Base-by-base conservation (phyloP, 2,888 invertebrate species). In the Cataglyphis cursor region DNA sequence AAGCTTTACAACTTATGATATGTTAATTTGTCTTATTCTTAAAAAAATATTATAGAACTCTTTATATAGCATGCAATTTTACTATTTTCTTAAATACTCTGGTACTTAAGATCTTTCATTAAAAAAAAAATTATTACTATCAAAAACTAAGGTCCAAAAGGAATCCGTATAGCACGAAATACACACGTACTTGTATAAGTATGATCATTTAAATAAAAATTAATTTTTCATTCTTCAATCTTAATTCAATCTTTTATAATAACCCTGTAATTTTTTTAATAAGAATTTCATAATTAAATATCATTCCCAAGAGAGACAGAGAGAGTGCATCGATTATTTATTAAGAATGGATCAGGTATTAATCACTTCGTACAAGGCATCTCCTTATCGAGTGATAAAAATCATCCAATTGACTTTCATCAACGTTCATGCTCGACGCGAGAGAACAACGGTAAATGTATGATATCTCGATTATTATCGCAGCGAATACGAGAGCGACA, bases 391-490 rank as follows among this genome's bases (percentile, higher is more conserved):
- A 12, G 28, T 41, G 24, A 35, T 12, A 35, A 41, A n/a, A 54
- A 21, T 66, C 44, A 21, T 41, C 18, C 73, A 31, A 21, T 66
- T 24, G 38, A 48, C 5, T 41, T 72, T 24, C 15, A 35, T 59
- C 35, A n/a, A 18, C 15, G 35, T 44, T 9, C 18, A 18, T 72
- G 15, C 54, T 41, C 41, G 10, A 54, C 28, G 41, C 21, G 12
- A 72, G n/a, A 18, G 31, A 48, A 44, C 44, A 35, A 21, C 31
- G 21, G 24, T 72, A 59, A 70, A 59, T 57, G 70, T 24, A 12
- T 10, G 78, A 44, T 72, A 73, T 48, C 41, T 80, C 59, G 73
- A 73, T 80, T 80, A 80, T 80, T 78, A 80, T 80, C 78, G 78
- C 24, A 59, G 57, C 38, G 24, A 73, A 72, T 70, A 31, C 21